phyloP scores from a whole-genome alignment of 2,113 vertebrate species.

The Centrocercus urophasianus region DNA sequence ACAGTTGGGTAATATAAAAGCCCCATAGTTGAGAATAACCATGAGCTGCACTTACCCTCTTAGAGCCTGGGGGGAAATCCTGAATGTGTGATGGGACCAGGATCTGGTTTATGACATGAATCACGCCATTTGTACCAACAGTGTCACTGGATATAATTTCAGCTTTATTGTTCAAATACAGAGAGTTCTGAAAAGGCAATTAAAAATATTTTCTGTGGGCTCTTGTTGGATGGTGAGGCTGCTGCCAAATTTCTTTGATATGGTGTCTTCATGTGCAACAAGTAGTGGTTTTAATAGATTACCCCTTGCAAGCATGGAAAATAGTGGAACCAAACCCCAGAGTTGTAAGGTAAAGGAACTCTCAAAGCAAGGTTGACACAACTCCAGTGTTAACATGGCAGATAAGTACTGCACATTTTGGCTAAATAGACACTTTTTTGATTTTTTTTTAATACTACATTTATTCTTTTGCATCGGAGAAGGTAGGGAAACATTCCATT shows the following conservation, averaged over 20 bases:
- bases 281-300: neutral
- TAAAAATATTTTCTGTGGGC: neutral
- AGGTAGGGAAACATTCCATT: neutral
- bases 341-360: neutral
- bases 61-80: neutral
- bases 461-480: neutral
- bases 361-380: neutral
- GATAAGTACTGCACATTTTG: neutral
- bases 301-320: neutral
- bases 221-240: neutral
- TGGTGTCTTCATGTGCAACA: neutral
- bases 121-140: conserved; percentile 86
- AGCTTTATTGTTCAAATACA: conserved; percentile 81
- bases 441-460: neutral
- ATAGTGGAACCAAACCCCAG: neutral
- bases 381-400: fast-evolving
- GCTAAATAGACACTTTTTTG: neutral
- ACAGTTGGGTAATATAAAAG: neutral
- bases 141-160: conserved; percentile 81
- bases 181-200: conserved; percentile 74
- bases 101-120: conserved; percentile 86
- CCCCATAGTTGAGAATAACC: neutral
- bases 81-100: conserved; percentile 77
- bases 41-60: conserved; percentile 52
- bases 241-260: neutral